phyloP scores from a whole-genome alignment of 1,140 invertebrate species.

The Lucilia cuprina region DNA sequence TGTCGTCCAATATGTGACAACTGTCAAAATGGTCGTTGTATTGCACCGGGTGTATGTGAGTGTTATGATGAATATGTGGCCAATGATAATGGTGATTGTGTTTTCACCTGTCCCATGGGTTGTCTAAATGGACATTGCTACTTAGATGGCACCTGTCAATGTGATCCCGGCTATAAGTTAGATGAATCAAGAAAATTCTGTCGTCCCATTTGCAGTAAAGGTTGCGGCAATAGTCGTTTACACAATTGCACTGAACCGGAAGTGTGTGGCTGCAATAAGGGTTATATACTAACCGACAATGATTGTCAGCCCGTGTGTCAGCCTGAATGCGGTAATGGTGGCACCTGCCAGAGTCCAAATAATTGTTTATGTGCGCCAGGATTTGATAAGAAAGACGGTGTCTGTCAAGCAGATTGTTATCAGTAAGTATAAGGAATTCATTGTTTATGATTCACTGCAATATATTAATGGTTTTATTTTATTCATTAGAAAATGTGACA shows the following conservation, averaged over 20 bases:
- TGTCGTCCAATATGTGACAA: conserved; percentile 67
- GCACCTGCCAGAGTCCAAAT: conserved; percentile 50
- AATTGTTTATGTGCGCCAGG: conserved; percentile 51
- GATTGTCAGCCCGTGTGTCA: conserved; percentile 55
- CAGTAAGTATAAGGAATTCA: conserved; percentile 46
- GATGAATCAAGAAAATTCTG: conserved; percentile 64
- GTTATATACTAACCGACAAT: conserved; percentile 42
- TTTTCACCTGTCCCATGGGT: conserved; percentile 54
- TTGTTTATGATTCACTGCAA: background rate
- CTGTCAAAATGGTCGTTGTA: conserved; percentile 68
- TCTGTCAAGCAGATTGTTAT: conserved; percentile 57
- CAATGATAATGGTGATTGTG: conserved; percentile 57
- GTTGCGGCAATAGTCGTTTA: conserved; percentile 52
- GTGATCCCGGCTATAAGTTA: conserved; percentile 70
- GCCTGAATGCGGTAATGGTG: conserved; percentile 56
- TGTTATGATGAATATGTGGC: conserved; percentile 67
- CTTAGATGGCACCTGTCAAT: conserved; percentile 67
- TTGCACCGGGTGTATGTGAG: conserved; percentile 67
- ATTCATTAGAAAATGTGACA: conserved; percentile 50
- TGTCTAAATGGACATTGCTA: conserved; percentile 65
- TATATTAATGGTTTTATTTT: background rate
- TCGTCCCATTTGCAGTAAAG: conserved; percentile 62
- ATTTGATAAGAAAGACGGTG: conserved; percentile 48
- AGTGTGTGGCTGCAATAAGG: conserved; percentile 54
- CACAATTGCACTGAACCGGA: conserved; percentile 60